These are phyloP conservation scores for Eristalis tenax DNA, from an alignment of 2,888 invertebrate species.

Conservation along the genomic window DNA sequence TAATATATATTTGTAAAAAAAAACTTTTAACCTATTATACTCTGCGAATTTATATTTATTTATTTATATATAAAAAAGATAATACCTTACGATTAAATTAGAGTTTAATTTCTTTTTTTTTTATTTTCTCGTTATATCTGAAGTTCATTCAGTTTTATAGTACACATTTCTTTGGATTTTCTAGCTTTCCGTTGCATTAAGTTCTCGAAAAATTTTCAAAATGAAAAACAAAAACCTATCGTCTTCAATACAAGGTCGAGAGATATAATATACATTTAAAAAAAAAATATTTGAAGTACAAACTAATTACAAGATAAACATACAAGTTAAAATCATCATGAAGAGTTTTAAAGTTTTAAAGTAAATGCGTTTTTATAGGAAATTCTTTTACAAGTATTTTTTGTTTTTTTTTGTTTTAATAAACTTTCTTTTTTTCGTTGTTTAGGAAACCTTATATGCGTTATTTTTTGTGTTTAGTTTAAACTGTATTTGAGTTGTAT, in stretches of 20 bases:
- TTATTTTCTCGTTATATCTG: constrained; percentile 40
- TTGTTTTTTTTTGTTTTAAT: neutral
- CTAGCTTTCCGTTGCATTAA: constrained; percentile 71
- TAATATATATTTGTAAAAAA: constrained; percentile 50
- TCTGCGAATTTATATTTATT: constrained; percentile 54
- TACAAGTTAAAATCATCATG: constrained; percentile 15
- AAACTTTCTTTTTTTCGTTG: constrained; percentile 67
- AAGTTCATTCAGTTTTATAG: constrained; percentile 69
- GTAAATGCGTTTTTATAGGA: constrained; percentile 69
- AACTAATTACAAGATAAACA: constrained; percentile 30
- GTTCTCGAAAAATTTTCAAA: constrained; percentile 30
- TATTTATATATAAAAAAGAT: constrained; percentile 47
- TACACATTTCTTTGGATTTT: constrained; percentile 73
- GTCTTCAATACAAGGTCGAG: constrained; percentile 36
- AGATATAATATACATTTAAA: neutral
- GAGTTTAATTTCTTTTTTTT: constrained; percentile 8
- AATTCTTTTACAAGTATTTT: constrained; percentile 45
- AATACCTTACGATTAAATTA: constrained; percentile 56
- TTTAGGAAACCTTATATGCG: constrained; percentile 73
- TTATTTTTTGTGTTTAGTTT: constrained; percentile 14
- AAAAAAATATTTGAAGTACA: constrained; percentile 9
- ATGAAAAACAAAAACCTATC: constrained; percentile 4
- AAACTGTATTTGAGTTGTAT: neutral
- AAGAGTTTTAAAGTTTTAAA: constrained; percentile 16
- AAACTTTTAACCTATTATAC: constrained; percentile 68